Conservation (phyloP, 2,888 invertebrate species). For the Strigamia transsilvanica region DNA sequence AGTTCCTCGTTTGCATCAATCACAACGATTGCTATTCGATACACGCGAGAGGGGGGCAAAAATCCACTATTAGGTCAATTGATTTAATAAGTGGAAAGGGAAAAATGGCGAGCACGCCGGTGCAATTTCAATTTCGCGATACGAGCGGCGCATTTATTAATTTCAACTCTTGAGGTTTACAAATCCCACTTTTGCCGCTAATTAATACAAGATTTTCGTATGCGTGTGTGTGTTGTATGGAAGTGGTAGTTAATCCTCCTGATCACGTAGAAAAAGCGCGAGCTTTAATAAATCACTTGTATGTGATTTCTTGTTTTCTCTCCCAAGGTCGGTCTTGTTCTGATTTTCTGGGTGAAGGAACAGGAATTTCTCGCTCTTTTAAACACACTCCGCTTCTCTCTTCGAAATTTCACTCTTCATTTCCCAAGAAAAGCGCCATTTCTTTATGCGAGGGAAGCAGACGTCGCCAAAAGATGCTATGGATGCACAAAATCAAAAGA, state of each 20-base stretch:
- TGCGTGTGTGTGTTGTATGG: neutral
- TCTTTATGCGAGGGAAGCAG: conserved; percentile 9
- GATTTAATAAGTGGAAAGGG: too few species aligned
- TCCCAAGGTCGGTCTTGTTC: conserved; percentile 20
- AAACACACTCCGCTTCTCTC: conserved; percentile 14
- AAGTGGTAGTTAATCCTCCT: neutral
- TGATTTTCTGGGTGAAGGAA: conserved; percentile 10
- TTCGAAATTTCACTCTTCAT: conserved; percentile 14
- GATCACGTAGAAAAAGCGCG: neutral
- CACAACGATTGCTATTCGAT: too few species aligned
- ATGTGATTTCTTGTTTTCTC: conserved; percentile 20
- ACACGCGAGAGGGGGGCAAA: too few species aligned
- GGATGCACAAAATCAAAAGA: conserved; percentile 15
- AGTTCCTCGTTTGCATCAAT: too few species aligned
- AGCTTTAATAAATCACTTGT: conserved; percentile 14
- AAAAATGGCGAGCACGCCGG: too few species aligned
- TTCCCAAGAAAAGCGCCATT: conserved; percentile 2
- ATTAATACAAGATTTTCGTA: neutral
- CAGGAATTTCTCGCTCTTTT: conserved; percentile 12
- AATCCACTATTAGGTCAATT: too few species aligned
- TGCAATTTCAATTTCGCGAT: too few species aligned
- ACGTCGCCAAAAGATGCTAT: conserved; percentile 13
- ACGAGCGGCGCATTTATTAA: too few species aligned
- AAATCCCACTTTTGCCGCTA: neutral
- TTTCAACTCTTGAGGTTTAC: too few species aligned